Evolutionary conservation across 2,888 invertebrate genomes (phyloP), one percentile per base, ranked within the genome.

Genomic region (Julus scanicus): DNA sequence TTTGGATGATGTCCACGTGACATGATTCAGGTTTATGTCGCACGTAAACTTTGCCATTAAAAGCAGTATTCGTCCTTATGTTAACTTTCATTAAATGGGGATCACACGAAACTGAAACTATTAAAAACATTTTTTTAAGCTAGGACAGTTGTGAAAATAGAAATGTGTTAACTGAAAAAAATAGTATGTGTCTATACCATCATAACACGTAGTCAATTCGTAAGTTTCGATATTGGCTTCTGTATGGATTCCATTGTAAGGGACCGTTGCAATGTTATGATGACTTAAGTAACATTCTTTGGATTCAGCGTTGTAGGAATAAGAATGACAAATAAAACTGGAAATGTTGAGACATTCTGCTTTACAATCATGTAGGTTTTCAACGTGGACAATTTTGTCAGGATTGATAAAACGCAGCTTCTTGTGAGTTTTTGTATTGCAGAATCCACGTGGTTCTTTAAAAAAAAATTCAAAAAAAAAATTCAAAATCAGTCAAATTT

Each of bases 1-100:
- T 89, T 44, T 90, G 89, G 86, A 85, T 87, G 17, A 90, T 88
- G 83, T 90, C 90, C 5, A 88, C 57, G 13, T 84, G 87, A 84
- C 90, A 90, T 8, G 89, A 88, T 20, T 89, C 20, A 6, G 90
- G 90, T 71, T 88, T 89, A 53, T 89, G 89, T 88, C 89, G 89
- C 11, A 90, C 88, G 80, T 90, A 90, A 1, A 90, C 88, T 89
- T 90, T 90, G 5, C 90, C 90, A 57, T 90, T 89, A 86, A 90
- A 90, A 6, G 89, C 49, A n/a, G 89, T 87, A 88, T 90, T 90
- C 1, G 90, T 89, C 13, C 84, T 84, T 0, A 90, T 88, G 4
- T 88, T 87, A 0, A 89, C 90, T 48, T 88, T 87, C 90, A 90
- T 90, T 1, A 85, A 29, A 86, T 86, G 88, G 6, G 88, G 85